Evolutionary conservation across 2,888 invertebrate species (phyloP).

Genomic region (Platycnemis pennipes): DNA sequence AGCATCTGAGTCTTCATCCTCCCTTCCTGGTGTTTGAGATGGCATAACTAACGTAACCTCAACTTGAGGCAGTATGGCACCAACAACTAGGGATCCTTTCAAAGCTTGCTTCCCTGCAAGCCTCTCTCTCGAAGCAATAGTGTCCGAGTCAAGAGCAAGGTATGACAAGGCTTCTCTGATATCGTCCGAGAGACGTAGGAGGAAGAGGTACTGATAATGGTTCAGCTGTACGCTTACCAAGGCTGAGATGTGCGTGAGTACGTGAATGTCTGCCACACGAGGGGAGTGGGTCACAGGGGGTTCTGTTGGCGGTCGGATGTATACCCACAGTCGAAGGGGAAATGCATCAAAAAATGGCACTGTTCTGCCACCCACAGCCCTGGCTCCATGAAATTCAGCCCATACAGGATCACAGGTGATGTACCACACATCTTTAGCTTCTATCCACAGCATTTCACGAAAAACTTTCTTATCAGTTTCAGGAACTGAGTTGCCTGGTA

Average conservation of each 20-base stretch:
- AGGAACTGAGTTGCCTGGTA: constrained; percentile 60
- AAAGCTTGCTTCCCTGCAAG: neutral
- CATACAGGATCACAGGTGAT: constrained; percentile 93
- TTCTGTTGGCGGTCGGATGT: constrained; percentile 77
- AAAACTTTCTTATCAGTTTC: constrained; percentile 53
- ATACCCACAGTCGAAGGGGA: constrained; percentile 92
- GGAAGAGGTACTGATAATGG: constrained; percentile 95
- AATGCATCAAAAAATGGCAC: constrained; percentile 92
- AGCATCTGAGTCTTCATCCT: constrained; percentile 75
- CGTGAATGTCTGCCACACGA: constrained; percentile 85
- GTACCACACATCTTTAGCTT: constrained; percentile 93
- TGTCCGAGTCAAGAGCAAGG: constrained; percentile 88
- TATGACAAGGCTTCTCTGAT: constrained; percentile 90
- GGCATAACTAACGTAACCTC: constrained; percentile 95
- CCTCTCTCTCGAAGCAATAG: constrained; percentile 80
- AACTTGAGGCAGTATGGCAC: constrained; percentile 90
- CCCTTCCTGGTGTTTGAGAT: constrained; percentile 88
- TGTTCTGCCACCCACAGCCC: constrained; percentile 86
- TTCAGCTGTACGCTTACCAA: constrained; percentile 94
- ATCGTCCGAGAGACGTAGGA: constrained; percentile 91
- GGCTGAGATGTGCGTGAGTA: constrained; percentile 90
- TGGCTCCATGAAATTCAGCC: constrained; percentile 94
- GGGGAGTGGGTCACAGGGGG: constrained; percentile 68
- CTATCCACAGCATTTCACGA: constrained; percentile 84
- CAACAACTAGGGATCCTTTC: constrained; percentile 84